Evolutionary conservation across 1,140 invertebrate genomes (phyloP).

Genomic region (Tetranychus urticae): DNA sequence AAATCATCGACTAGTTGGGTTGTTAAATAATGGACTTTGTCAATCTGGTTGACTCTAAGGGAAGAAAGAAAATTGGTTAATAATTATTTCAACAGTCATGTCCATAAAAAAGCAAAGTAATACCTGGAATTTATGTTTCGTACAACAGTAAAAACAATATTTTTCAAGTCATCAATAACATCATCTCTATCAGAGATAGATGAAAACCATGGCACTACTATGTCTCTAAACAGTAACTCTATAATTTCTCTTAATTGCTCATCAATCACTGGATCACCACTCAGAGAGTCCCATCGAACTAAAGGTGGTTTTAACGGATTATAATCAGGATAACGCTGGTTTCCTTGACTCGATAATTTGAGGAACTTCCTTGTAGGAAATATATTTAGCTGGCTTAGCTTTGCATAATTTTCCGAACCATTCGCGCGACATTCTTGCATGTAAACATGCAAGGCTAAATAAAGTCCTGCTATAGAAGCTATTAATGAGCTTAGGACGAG

Average conservation of each 20-base stretch:
- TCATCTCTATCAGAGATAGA: constrained; percentile 28
- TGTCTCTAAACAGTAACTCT: constrained; percentile 34
- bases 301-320: background rate
- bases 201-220: constrained; percentile 49
- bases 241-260: constrained; percentile 35
- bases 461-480: background rate
- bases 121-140: constrained; percentile 29
- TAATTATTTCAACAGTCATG: background rate
- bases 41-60: constrained; percentile 51
- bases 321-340: no score
- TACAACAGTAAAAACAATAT: constrained; percentile 27
- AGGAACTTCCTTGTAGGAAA: background rate
- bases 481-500: background rate
- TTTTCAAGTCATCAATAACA: constrained; percentile 27
- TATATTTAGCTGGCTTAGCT: background rate
- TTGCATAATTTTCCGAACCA: background rate
- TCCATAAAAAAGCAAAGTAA: background rate
- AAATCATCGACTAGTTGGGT: constrained; percentile 66
- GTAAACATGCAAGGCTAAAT: background rate
- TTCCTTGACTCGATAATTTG: background rate
- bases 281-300: constrained; percentile 18
- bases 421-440: background rate
- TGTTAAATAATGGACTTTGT: constrained; percentile 67
- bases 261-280: constrained; percentile 40
- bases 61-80: background rate